Percentiles rank a stretch among this genome's conserved stretches.
These are phyloP conservation scores for Phymorhynchus buccinoides DNA, from an alignment of 1,140 invertebrate genomes.

Conservation along the genomic window DNA sequence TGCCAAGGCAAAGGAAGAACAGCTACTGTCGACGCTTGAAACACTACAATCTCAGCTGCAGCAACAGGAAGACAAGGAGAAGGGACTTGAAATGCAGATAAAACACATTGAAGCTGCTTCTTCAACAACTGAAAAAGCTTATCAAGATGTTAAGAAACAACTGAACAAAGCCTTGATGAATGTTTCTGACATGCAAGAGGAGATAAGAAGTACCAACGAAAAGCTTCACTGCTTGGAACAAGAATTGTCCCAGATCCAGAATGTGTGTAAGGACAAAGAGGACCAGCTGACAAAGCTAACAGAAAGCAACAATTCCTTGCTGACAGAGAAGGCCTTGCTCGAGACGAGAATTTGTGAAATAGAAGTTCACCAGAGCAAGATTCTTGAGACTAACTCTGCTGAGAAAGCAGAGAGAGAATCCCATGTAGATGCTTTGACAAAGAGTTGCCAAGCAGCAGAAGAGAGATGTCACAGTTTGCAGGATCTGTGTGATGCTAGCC, in stretches of 20 bases:
- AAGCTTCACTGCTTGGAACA: not conserved
- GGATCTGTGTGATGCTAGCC: not conserved
- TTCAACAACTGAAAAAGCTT: not conserved
- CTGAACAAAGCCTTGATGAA: not conserved
- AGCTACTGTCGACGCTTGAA: not conserved
- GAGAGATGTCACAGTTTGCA: not conserved
- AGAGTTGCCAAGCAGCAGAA: not conserved
- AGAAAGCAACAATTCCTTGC: not conserved
- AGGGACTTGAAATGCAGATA: not conserved
- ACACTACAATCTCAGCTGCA: not conserved
- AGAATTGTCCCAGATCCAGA: slow-evolving; percentile 1
- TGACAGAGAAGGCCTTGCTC: not conserved
- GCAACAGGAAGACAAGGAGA: slow-evolving; percentile 4
- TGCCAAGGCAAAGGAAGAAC: slow-evolving; percentile 21
- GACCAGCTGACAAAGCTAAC: not conserved
- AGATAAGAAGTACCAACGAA: not conserved
- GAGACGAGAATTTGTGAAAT: not conserved
- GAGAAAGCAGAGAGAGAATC: not conserved
- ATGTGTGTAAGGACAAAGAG: slow-evolving; percentile 16
- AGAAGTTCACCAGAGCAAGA: not conserved
- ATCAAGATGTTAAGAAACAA: not conserved
- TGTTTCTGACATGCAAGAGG: not conserved
- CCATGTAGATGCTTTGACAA: not conserved
- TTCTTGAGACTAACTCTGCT: not conserved
- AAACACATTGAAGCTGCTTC: not conserved